Conservation (phyloP, 2,797 vertebrate species). For the Rhynchonycteris naso region DNA sequence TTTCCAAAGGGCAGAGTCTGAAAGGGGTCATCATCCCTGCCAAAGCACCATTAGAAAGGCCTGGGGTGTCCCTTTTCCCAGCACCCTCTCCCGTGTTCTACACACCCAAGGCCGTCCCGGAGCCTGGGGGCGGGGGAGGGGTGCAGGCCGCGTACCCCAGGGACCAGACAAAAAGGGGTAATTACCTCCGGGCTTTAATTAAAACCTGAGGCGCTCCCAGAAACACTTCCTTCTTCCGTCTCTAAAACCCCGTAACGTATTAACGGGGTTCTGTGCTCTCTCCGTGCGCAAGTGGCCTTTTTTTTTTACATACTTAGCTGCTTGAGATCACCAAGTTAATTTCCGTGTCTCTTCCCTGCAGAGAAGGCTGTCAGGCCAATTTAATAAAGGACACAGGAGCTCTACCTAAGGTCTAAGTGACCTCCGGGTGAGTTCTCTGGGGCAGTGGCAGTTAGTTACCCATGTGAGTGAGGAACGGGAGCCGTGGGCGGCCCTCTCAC, state of each 20-base stretch:
- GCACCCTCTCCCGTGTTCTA: not conserved
- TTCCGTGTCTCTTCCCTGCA: not conserved
- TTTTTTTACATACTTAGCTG: not conserved
- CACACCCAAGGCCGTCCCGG: not conserved
- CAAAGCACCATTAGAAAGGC: not conserved
- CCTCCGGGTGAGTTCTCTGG: too few relatives aligned
- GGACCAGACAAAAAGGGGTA: too few relatives aligned
- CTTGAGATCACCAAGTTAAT: not conserved
- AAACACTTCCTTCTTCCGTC: too few relatives aligned
- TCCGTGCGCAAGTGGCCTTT: not conserved
- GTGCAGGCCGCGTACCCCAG: fast-evolving
- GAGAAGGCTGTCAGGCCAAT: not conserved
- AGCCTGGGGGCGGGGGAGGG: fast-evolving
- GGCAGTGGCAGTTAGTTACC: fast-evolving
- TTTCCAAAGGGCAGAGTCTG: too few relatives aligned
- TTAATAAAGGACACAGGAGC: not conserved
- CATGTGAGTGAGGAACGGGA: not conserved
- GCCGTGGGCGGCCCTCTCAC: fast-evolving
- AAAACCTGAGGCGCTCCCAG: fast-evolving
- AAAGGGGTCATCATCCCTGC: not conserved
- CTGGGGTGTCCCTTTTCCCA: too few relatives aligned
- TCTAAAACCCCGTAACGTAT: not conserved
- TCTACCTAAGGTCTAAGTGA: not conserved
- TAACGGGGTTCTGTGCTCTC: fast-evolving
- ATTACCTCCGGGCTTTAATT: not conserved